Evolutionary conservation across 2,113 vertebrate genomes (phyloP).

Genomic region (Alouatta palliata): DNA sequence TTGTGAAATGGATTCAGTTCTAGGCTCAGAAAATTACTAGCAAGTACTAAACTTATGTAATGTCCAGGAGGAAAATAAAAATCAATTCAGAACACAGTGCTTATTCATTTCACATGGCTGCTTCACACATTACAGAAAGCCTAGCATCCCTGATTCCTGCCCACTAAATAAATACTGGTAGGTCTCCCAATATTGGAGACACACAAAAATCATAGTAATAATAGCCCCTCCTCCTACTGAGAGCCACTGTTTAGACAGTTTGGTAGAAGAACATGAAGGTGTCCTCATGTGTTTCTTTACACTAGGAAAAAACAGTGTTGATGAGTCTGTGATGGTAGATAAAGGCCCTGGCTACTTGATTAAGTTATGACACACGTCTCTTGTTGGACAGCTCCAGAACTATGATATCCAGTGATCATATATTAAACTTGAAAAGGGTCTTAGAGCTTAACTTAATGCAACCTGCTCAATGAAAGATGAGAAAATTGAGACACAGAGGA

Average conservation of each 20-base stretch:
- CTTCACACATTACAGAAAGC: background rate
- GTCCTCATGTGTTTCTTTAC: background rate
- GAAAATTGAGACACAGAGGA: background rate
- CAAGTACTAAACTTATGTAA: background rate
- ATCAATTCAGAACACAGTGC: background rate
- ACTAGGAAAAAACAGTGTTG: background rate
- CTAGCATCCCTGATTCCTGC: background rate
- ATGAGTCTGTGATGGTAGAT: background rate
- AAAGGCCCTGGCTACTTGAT: background rate
- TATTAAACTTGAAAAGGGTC: background rate
- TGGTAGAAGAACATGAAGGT: background rate
- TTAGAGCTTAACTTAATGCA: background rate
- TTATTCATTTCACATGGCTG: background rate
- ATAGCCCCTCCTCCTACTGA: background rate
- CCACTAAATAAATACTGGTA: background rate
- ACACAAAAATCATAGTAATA: background rate
- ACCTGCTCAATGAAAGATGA: background rate
- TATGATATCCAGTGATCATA: background rate
- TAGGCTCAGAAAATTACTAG: conserved; percentile 8
- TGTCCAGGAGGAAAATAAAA: background rate
- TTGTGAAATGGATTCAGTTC: background rate
- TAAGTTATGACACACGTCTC: background rate
- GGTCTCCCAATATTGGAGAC: background rate
- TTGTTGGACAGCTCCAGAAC: background rate
- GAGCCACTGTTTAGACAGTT: background rate